These are phyloP conservation scores for Sarcophilus harrisii DNA, from an alignment of 2,797 vertebrate species.

Conservation along the genomic window DNA sequence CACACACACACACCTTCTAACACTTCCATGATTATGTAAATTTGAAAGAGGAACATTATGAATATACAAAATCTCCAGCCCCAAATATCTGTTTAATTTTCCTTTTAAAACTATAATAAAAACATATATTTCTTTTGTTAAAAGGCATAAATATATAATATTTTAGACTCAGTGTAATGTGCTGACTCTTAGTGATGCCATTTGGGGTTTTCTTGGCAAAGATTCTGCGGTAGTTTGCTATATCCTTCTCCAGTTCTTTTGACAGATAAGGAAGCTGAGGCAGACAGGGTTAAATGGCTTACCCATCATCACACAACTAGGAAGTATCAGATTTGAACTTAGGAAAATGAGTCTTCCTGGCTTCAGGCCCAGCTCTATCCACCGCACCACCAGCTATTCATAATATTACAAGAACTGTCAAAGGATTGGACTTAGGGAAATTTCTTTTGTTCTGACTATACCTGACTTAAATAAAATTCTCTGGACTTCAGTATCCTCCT, in stretches of 20 bases:
- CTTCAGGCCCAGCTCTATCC: not conserved
- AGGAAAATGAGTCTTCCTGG: not conserved
- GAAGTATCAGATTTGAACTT: not conserved
- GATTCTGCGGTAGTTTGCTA: not conserved
- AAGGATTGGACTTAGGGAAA: not conserved
- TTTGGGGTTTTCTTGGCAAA: not conserved
- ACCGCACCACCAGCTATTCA: not conserved
- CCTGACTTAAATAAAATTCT: not conserved
- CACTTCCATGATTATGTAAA: not conserved
- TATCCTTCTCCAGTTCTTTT: not conserved
- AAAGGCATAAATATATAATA: not conserved
- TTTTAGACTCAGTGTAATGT: not conserved
- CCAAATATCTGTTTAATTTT: slow-evolving; percentile 34
- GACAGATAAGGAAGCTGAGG: not conserved
- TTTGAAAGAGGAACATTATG: slow-evolving; percentile 36
- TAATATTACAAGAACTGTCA: not conserved
- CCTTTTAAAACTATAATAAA: slow-evolving; percentile 50
- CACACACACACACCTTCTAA: not conserved
- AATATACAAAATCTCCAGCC: slow-evolving; percentile 36
- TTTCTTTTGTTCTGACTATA: not conserved
- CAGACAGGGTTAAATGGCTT: not conserved
- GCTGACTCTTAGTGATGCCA: not conserved
- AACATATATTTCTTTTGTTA: not conserved
- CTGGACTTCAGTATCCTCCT: not conserved
- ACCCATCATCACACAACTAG: not conserved